These are phyloP conservation scores for Drosophila yakuba DNA, from an alignment of 1,140 invertebrate genomes.

Conservation along the genomic window DNA sequence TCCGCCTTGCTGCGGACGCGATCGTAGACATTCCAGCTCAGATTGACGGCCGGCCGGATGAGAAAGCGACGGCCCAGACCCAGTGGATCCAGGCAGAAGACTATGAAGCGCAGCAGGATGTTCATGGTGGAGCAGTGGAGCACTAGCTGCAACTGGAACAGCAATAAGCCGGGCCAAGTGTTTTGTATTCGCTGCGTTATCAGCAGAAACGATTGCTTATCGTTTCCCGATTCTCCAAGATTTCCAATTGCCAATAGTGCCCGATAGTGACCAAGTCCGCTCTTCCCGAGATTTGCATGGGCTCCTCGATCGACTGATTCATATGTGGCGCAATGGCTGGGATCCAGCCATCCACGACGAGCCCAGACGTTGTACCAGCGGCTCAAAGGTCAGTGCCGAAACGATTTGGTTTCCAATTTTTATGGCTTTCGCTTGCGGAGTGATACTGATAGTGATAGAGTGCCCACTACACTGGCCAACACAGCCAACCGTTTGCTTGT, in stretches of 20 bases:
- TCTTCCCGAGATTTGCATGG: slow-evolving; percentile 29
- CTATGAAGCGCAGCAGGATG: slow-evolving; percentile 71
- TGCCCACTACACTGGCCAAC: slow-evolving; percentile 14
- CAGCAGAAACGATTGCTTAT: slow-evolving; percentile 31
- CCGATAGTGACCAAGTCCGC: slow-evolving; percentile 21
- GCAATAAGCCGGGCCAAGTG: slow-evolving; percentile 30
- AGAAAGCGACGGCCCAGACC: slow-evolving; percentile 73
- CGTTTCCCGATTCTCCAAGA: slow-evolving; percentile 4
- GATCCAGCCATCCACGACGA: neutral
- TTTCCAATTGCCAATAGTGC: slow-evolving; percentile 10
- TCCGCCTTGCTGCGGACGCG: slow-evolving; percentile 86
- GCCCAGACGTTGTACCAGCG: slow-evolving; percentile 43
- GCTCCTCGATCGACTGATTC: slow-evolving; percentile 25
- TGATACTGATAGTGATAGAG: slow-evolving; percentile 5
- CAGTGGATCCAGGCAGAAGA: slow-evolving; percentile 78
- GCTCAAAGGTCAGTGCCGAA: slow-evolving; percentile 44
- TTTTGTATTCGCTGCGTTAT: slow-evolving; percentile 13
- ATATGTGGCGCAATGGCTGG: slow-evolving; percentile 4
- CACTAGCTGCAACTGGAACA: slow-evolving; percentile 24
- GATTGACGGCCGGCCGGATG: slow-evolving; percentile 65
- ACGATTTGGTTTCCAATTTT: slow-evolving; percentile 29
- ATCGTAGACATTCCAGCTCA: slow-evolving; percentile 66
- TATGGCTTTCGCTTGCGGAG: neutral
- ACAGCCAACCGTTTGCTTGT: neutral
- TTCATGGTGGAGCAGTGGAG: slow-evolving; percentile 59